phyloP scores from a whole-genome alignment of 2,797 vertebrate genomes.

The Acridotheres tristis region DNA sequence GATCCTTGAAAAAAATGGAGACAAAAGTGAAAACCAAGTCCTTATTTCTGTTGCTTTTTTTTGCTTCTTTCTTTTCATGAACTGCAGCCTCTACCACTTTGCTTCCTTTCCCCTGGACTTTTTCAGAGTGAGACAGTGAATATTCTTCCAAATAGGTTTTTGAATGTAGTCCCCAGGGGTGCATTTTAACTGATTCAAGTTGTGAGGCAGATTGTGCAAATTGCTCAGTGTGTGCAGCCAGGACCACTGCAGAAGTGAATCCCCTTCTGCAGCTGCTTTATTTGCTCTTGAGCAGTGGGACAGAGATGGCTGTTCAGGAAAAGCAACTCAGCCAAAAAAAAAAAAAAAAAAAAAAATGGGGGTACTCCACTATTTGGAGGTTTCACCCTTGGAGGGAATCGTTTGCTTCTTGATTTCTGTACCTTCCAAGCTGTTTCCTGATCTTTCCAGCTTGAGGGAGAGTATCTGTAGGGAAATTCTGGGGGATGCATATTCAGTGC shows the following conservation, averaged over 20 bases:
- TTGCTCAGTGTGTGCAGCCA: constrained; percentile 44
- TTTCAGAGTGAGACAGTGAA: background rate
- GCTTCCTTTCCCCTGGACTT: background rate
- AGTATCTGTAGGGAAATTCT: background rate
- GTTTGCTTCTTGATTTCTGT: background rate
- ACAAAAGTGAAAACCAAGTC: background rate
- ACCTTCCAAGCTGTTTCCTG: background rate
- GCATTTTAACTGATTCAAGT: constrained; percentile 24
- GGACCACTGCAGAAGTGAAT: constrained; percentile 47
- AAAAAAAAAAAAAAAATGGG: no score
- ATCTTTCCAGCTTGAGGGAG: background rate
- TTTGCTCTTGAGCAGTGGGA: constrained; percentile 57
- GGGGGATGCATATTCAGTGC: background rate
- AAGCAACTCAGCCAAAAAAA: background rate
- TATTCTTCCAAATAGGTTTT: constrained; percentile 47
- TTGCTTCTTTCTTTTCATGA: background rate
- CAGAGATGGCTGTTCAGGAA: background rate
- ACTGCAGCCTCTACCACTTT: background rate
- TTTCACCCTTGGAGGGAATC: background rate
- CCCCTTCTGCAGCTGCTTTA: constrained; percentile 51
- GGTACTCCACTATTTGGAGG: background rate
- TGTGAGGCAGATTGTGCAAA: constrained; percentile 65
- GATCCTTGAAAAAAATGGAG: background rate
- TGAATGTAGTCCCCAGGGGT: constrained; percentile 36
- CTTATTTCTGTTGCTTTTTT: background rate